These are phyloP conservation scores for Sturnira hondurensis DNA, from an alignment of 2,113 vertebrate genomes.

Conservation along the genomic window DNA sequence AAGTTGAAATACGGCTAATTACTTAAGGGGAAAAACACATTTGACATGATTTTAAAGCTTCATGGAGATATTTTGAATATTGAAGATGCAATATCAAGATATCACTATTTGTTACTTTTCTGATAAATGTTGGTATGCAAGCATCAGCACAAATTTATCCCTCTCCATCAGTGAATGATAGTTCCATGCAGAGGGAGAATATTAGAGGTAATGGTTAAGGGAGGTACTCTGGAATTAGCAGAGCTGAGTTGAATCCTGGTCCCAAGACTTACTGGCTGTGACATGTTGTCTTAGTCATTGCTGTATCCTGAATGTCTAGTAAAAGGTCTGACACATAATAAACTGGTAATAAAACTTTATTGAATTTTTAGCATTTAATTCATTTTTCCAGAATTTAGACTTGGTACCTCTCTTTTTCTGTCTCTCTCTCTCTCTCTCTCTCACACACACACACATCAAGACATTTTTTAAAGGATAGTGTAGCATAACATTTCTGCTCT, in stretches of 20 bases:
- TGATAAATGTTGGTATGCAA: background rate
- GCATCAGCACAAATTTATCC: background rate
- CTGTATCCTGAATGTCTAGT: background rate
- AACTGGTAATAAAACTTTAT: slow-evolving; percentile 9
- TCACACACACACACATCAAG: background rate
- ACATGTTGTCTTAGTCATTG: background rate
- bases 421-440: no score
- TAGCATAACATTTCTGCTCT: background rate
- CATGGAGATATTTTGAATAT: background rate
- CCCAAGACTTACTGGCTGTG: background rate
- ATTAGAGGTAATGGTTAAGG: background rate
- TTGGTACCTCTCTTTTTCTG: no score
- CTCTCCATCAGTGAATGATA: background rate
- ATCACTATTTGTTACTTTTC: background rate
- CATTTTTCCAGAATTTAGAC: background rate
- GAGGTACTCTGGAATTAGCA: background rate
- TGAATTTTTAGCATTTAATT: slow-evolving; percentile 46
- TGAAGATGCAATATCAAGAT: background rate
- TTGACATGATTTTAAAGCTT: background rate
- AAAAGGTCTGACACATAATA: background rate
- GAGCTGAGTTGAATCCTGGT: background rate
- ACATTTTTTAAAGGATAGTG: background rate
- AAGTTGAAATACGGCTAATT: background rate
- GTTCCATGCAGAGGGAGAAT: background rate
- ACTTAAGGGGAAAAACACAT: background rate